Conservation (phyloP, 2,888 invertebrate genomes). For the Chalcis sispes region DNA sequence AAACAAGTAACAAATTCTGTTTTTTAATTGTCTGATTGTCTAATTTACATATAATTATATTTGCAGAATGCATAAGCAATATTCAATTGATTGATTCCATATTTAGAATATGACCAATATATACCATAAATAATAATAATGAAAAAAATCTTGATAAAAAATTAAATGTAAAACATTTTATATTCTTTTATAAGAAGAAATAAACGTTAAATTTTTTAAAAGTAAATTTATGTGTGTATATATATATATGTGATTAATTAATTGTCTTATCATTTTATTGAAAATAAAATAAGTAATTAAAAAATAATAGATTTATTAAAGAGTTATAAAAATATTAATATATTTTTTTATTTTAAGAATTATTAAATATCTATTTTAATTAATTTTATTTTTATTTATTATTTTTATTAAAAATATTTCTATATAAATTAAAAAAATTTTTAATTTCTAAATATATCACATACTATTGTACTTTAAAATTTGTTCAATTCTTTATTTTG, state of each 20-base stretch:
- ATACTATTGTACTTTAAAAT: too few species aligned
- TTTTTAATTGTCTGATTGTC: slow-evolving; percentile 17
- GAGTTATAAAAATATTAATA: slow-evolving; percentile 6
- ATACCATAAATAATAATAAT: background rate
- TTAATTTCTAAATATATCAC: background rate
- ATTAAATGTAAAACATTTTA: background rate
- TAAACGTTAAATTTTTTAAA: background rate
- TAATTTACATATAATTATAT: slow-evolving; percentile 26
- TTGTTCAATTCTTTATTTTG: too few species aligned
- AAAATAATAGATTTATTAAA: background rate
- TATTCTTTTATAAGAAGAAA: background rate
- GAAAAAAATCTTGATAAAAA: background rate
- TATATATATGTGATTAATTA: background rate
- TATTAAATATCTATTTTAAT: background rate
- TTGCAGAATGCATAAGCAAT: slow-evolving; percentile 34
- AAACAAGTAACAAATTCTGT: slow-evolving; percentile 41
- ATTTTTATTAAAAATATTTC: background rate
- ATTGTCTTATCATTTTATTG: slow-evolving; percentile 5
- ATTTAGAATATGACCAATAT: slow-evolving; percentile 3
- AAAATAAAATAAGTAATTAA: slow-evolving; percentile 6
- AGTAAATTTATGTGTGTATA: background rate
- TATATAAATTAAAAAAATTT: too few species aligned
- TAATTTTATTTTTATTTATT: background rate
- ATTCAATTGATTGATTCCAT: slow-evolving; percentile 33
- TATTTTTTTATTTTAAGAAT: slow-evolving; percentile 36